Percentiles rank a stretch among this genome's conserved stretches.
phyloP scores from a whole-genome alignment of 1,140 invertebrate species.

The Drosophila albomicans region DNA sequence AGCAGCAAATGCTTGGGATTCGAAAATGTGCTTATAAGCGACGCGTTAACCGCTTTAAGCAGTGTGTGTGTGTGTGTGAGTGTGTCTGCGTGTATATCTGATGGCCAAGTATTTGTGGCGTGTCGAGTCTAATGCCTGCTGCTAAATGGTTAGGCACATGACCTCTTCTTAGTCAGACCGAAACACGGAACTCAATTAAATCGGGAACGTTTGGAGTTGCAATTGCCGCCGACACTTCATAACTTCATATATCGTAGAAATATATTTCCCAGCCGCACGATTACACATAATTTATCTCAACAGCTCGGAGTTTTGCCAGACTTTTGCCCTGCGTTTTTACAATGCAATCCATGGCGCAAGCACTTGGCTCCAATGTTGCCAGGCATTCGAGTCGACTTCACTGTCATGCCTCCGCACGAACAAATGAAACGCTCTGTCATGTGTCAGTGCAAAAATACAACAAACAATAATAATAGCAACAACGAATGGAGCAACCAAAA shows the following conservation, averaged over 20 bases:
- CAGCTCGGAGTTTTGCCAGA: conserved; percentile 23
- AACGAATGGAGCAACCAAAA: conserved; percentile 38
- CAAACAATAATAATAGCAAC: conserved; percentile 30
- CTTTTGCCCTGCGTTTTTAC: conserved; percentile 38
- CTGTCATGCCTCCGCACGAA: conserved; percentile 62
- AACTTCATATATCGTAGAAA: conserved; percentile 45
- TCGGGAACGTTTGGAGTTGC: background rate
- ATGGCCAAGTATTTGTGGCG: conserved; percentile 40
- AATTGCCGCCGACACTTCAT: conserved; percentile 35
- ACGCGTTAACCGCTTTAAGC: conserved; percentile 71
- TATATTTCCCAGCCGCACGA: conserved; percentile 43
- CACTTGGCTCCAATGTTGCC: conserved; percentile 30
- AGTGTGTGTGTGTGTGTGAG: conserved; percentile 37
- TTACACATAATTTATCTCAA: conserved; percentile 55
- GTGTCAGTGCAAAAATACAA: conserved; percentile 69
- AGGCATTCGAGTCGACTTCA: conserved; percentile 59
- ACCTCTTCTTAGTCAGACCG: background rate
- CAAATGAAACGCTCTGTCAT: conserved; percentile 83
- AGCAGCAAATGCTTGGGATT: conserved; percentile 16
- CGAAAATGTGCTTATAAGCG: conserved; percentile 46
- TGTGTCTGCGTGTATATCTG: conserved; percentile 32
- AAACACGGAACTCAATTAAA: conserved; percentile 64
- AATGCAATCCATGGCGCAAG: conserved; percentile 48
- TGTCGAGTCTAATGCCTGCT: conserved; percentile 46
- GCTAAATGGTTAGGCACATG: conserved; percentile 55